Base-by-base conservation (phyloP, 2,797 vertebrate species). In the Crax fasciolata region DNA sequence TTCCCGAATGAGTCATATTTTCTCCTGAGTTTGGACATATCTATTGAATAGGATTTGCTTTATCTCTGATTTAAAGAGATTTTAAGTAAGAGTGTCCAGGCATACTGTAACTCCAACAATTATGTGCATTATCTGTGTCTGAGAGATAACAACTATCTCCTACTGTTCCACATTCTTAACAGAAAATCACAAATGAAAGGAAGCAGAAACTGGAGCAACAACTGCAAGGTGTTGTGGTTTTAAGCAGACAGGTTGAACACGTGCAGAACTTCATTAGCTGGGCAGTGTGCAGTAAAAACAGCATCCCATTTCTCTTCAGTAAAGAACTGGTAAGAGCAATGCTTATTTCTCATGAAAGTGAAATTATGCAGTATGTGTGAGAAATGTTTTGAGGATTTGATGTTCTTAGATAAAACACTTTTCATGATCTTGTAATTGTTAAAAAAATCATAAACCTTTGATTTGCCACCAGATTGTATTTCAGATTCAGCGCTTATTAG, bases 251-350 rank as follows among this genome's bases (percentile, higher is more conserved):
- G 96, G 98, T 99, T 89, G 99, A 99, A 78, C 99, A 99, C 0
- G 98, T 99, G 96, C 99, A 99, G 97, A 99, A 99, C 98, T 99
- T 99, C 97, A 98, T 99, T 97, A 99, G 97, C 62, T 99, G 99
- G 99, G 99, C 99, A 4, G 98, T 98, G 61, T 99, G 98, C 90
- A 99, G 99, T 95, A 99, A 99, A 97, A 98, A 98, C 95, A 98
- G 98, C 80, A 97, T 98, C 96, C 99, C 99, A 11, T 99, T 99
- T 94, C 98, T 99, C 94, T 99, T 99, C 98, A 99, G 99, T 96
- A 99, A 99, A 96, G 99, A 99, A 79, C 97, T 99, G 99, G 99
- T 99, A 98, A 89, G 98, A 85, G 38, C 48, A 94, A 62, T 71
- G 44, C 46, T 65, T 52, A 23, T 35, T 48, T 84, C n/a, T 83